These are phyloP conservation scores for Endotricha flammealis DNA, from an alignment of 2,888 invertebrate genomes.

Conservation along the genomic window DNA sequence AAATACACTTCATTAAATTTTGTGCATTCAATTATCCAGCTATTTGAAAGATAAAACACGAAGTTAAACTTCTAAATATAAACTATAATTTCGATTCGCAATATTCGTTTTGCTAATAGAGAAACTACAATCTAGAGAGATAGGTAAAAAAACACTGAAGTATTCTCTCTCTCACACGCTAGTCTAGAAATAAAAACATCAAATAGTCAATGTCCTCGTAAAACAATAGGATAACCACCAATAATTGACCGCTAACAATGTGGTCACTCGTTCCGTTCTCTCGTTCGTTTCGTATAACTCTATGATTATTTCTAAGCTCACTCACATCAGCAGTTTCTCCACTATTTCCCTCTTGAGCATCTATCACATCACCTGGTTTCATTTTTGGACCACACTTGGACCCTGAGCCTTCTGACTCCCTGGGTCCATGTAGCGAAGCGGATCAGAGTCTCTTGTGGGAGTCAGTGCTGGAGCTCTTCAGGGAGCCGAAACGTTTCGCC, in stretches of 20 bases:
- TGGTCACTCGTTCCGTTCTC: constrained; percentile 45
- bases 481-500: constrained; percentile 52
- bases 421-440: constrained; percentile 42
- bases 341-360: constrained; percentile 15
- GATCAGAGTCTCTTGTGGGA: constrained; percentile 74
- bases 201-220: constrained; percentile 43
- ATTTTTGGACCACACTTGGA: constrained; percentile 8
- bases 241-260: constrained; percentile 55
- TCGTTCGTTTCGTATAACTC: constrained; percentile 44
- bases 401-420: constrained; percentile 26
- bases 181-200: constrained; percentile 42
- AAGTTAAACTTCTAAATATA: constrained; percentile 16
- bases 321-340: constrained; percentile 11
- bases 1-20: background rate
- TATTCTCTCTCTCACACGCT: constrained; percentile 19
- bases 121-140: constrained; percentile 4
- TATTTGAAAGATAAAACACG: constrained; percentile 10
- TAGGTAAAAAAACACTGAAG: constrained; percentile 7
- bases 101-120: constrained; percentile 11
- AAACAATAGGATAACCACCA: constrained; percentile 52
- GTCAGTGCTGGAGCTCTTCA: constrained; percentile 62
- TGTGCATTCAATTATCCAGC: background rate
- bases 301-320: constrained; percentile 39
- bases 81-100: constrained; percentile 12
- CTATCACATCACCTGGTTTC: constrained; percentile 13